These are phyloP conservation scores for Strigamia maritima DNA, from an alignment of 2,888 invertebrate species.

Conservation along the genomic window DNA sequence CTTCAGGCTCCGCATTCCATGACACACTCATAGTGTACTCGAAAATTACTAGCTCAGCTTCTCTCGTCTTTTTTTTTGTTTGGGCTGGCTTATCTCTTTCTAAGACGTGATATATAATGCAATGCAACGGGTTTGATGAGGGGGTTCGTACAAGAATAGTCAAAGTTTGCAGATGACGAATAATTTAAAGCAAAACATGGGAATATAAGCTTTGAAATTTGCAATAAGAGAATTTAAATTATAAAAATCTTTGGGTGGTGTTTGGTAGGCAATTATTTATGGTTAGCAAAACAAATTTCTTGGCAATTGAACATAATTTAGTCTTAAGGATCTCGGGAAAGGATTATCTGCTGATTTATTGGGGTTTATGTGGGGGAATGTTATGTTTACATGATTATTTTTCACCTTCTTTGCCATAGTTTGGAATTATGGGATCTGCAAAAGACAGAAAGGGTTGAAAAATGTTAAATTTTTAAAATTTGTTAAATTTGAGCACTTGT, in stretches of 20 bases:
- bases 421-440: background rate
- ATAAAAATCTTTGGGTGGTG: background rate
- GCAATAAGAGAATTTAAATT: background rate
- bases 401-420: background rate
- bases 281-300: background rate
- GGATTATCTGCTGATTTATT: slow-evolving; percentile 4
- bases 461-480: no score
- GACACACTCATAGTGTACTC: slow-evolving; percentile 31
- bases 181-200: slow-evolving; percentile 4
- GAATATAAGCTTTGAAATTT: background rate
- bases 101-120: slow-evolving; percentile 22
- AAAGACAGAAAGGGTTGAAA: background rate
- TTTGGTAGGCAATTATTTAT: background rate
- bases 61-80: background rate
- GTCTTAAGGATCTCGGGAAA: slow-evolving; percentile 1
- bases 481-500: background rate
- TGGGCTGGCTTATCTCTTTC: background rate
- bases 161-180: background rate
- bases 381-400: background rate
- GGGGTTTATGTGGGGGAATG: background rate
- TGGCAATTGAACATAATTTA: background rate
- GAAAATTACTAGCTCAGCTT: slow-evolving; percentile 26
- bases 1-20: slow-evolving; percentile 17
- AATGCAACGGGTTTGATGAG: background rate
- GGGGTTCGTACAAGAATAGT: background rate